Evolutionary conservation across 2,113 vertebrate species (phyloP).

Genomic region (Crotophaga sulcirostris): DNA sequence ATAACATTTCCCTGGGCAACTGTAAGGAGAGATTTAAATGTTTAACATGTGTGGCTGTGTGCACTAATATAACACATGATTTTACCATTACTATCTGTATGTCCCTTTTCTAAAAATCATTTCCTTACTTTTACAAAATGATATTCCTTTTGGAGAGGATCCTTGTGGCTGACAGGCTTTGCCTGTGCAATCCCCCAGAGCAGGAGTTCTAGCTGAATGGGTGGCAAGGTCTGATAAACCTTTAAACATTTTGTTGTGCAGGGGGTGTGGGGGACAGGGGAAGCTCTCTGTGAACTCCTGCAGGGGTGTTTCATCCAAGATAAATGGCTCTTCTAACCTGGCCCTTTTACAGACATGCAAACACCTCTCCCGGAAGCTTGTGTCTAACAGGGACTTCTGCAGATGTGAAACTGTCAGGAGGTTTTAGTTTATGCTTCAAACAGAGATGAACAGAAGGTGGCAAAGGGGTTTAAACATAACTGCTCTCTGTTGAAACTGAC

Average conservation of each 20-base stretch:
- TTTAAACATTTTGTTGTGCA: not conserved
- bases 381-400: not conserved
- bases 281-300: not conserved
- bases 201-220: not conserved
- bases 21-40: constrained; percentile 32
- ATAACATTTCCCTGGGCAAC: constrained; percentile 15
- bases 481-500: not conserved
- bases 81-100: constrained; percentile 3
- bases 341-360: not conserved
- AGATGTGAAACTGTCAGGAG: not conserved
- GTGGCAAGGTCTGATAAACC: not conserved
- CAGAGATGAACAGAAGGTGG: not conserved
- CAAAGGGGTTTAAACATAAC: not conserved
- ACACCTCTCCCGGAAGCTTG: not conserved
- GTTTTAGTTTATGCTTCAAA: not conserved
- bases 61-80: not conserved
- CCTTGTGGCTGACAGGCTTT: not conserved
- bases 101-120: not conserved
- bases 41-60: constrained; percentile 24
- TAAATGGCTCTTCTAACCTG: constrained; percentile 5
- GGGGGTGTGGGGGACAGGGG: no score
- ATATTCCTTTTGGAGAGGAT: not conserved
- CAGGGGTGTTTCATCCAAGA: not conserved
- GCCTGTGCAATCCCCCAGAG: not conserved
- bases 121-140: not conserved